These are phyloP conservation scores for Lycaena phlaeas DNA, from an alignment of 2,888 invertebrate genomes.

Conservation along the genomic window DNA sequence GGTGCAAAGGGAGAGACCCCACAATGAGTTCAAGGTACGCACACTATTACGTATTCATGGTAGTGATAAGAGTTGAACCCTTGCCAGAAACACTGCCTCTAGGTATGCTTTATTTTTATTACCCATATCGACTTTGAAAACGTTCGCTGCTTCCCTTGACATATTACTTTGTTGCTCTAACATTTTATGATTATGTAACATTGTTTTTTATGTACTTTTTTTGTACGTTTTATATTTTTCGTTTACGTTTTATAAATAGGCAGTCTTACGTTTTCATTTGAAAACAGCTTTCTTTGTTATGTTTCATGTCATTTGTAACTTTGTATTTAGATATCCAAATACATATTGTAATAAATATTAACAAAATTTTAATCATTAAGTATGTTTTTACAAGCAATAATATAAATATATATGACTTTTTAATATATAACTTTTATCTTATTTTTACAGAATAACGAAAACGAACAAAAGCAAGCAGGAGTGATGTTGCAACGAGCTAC, in stretches of 20 bases:
- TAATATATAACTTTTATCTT: too few relatives aligned
- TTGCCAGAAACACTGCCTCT: slow-evolving; percentile 36
- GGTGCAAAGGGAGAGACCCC: slow-evolving; percentile 76
- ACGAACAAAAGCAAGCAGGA: slow-evolving; percentile 38
- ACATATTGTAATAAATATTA: too few relatives aligned
- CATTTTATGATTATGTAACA: neutral
- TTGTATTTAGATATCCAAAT: too few relatives aligned
- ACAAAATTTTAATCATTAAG: too few relatives aligned
- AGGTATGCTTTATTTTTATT: slow-evolving; percentile 26
- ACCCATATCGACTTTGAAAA: slow-evolving; percentile 22
- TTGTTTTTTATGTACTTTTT: neutral
- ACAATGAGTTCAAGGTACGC: slow-evolving; percentile 64
- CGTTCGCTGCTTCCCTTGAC: slow-evolving; percentile 5
- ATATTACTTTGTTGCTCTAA: slow-evolving; percentile 2
- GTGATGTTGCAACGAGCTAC: slow-evolving; percentile 33
- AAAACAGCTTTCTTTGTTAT: too few relatives aligned
- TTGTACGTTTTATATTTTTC: neutral
- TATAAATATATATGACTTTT: too few relatives aligned
- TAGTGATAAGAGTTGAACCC: slow-evolving; percentile 43
- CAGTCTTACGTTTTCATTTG: too few relatives aligned
- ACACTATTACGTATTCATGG: slow-evolving; percentile 33
- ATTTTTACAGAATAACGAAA: slow-evolving; percentile 27
- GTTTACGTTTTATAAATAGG: neutral
- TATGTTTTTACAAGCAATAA: too few relatives aligned
- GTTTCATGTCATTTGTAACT: neutral